Conservation (phyloP, 1,140 invertebrate genomes). For the Sogatella furcifera region DNA sequence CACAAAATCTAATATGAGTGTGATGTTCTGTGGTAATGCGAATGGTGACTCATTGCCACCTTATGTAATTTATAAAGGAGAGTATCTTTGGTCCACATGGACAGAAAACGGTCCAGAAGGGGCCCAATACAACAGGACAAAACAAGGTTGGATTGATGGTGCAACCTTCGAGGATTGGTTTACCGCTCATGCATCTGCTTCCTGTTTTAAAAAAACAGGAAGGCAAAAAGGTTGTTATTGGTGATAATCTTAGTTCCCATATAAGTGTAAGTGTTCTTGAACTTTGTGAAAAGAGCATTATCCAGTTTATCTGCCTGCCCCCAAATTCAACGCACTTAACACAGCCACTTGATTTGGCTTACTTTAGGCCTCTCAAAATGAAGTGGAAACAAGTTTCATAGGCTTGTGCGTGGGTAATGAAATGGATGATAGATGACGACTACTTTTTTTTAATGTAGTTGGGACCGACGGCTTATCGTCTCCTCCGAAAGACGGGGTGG, state of each 20-base stretch:
- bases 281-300: too few relatives aligned
- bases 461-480: too few relatives aligned
- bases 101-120: constrained; percentile 24
- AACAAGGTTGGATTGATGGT: constrained; percentile 29
- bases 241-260: constrained; percentile 31
- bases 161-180: constrained; percentile 29
- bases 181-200: constrained; percentile 16
- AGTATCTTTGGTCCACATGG: constrained; percentile 30
- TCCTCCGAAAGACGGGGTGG: too few relatives aligned
- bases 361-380: constrained; percentile 30
- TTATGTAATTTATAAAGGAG: constrained; percentile 32
- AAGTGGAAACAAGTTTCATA: constrained; percentile 29
- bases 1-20: constrained; percentile 9
- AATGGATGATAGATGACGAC: too few relatives aligned
- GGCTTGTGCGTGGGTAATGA: too few relatives aligned
- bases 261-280: constrained; percentile 11
- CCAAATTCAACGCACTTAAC: constrained; percentile 32
- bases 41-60: constrained; percentile 21
- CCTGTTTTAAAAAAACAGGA: constrained; percentile 21
- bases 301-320: constrained; percentile 23
- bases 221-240: constrained; percentile 29
- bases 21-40: constrained; percentile 18
- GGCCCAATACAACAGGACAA: not conserved
- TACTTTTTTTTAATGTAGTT: too few relatives aligned
- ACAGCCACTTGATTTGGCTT: constrained; percentile 34